Evolutionary conservation across 2,113 vertebrate species (phyloP), one percentile per base, ranked within the genome.

Genomic region (Nibea coibor): DNA sequence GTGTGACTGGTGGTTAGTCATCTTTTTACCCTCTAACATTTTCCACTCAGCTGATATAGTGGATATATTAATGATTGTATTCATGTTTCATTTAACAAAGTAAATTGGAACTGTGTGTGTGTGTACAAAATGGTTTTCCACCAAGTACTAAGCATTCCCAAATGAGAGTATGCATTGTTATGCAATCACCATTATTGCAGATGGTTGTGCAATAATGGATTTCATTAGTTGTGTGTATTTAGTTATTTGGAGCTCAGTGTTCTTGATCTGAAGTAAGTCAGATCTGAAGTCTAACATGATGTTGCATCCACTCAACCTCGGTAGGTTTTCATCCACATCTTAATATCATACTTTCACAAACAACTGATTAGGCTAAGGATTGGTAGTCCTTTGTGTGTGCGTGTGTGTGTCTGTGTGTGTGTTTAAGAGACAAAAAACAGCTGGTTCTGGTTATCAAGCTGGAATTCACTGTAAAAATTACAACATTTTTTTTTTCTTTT

Each of bases 391-490:
- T 9, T 56, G 15, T 54, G 50, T 63, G 57, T 59, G 75, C 65
- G 28, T 81, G 26, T 78, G 51, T 83, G 28, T 71, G 77, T 62
- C 58, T 77, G 54, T 84, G 76, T 82, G 71, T 80, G 72, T 78
- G 78, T 82, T 73, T 72, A 85, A 77, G 81, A 89, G 82, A 87
- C 85, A 91, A 88, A 89, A 85, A 64, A 74, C 94, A 95, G 92
- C 93, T 94, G 94, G 82, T 93, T 92, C 91, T 94, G 91, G 87
- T 95, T 94, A 94, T 93, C 90, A 93, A 91, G 88, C 89, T 92
- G 90, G 93, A 95, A 95, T 94, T 92, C 85, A 93, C 92, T 91
- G 90, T 94, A 93, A 94, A 93, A 94, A 93, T 93, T 88, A 92
- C 88, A 90, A 90, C 87, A 62, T 88, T 72, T 88, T 89, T 85